Evolutionary conservation across 2,113 vertebrate genomes (phyloP).

Genomic region (Microcebus tavaratra): DNA sequence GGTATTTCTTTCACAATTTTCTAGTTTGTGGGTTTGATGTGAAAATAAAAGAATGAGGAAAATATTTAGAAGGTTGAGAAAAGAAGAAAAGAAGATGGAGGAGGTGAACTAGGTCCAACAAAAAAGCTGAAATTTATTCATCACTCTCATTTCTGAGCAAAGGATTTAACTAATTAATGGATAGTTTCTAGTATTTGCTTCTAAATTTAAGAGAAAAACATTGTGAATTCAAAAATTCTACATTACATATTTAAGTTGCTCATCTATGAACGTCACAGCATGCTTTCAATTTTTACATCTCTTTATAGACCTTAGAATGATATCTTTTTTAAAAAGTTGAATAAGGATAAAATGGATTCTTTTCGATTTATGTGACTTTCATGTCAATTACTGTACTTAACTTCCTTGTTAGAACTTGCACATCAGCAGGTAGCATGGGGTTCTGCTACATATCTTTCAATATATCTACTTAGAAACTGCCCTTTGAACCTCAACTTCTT

Average conservation of each 20-base stretch:
- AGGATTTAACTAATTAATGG: background rate
- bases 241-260: background rate
- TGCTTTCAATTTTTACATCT: conserved; percentile 6
- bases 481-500: conserved; percentile 58
- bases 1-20: background rate
- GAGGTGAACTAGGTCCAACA: background rate
- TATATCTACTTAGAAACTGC: conserved; percentile 63
- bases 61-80: background rate
- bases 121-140: background rate
- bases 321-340: background rate
- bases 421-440: background rate
- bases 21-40: background rate
- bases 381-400: conserved; percentile 57
- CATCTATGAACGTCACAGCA: background rate
- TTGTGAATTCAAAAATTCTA: background rate
- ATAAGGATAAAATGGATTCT: conserved; percentile 35
- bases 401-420: conserved; percentile 33
- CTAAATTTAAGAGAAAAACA: background rate
- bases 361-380: conserved; percentile 58
- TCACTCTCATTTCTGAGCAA: background rate
- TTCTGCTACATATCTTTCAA: conserved; percentile 57
- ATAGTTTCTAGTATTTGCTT: background rate
- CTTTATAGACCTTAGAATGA: background rate
- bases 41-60: background rate
- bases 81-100: background rate